These are phyloP conservation scores for Clusia tigrina DNA, from an alignment of 2,888 invertebrate genomes.

Conservation along the genomic window DNA sequence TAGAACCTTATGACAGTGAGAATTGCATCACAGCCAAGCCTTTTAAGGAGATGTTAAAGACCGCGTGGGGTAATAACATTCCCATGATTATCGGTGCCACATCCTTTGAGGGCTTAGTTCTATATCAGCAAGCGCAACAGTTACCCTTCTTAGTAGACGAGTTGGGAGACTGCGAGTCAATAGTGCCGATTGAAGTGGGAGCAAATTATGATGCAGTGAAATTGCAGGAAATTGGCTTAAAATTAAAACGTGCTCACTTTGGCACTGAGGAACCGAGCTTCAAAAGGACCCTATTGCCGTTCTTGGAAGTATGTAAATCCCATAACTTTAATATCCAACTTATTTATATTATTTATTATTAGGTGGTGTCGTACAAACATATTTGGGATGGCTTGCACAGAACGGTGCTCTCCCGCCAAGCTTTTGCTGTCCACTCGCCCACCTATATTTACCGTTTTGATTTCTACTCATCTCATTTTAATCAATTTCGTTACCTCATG, in stretches of 20 bases:
- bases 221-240: slow-evolving; percentile 29
- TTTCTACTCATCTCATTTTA: slow-evolving; percentile 54
- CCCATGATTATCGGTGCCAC: slow-evolving; percentile 57
- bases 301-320: slow-evolving; percentile 33
- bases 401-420: slow-evolving; percentile 45
- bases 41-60: slow-evolving; percentile 52
- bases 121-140: slow-evolving; percentile 42
- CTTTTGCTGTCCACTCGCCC: slow-evolving; percentile 40
- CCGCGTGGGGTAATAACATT: slow-evolving; percentile 56
- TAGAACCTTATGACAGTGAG: slow-evolving; percentile 54
- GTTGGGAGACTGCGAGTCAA: slow-evolving; percentile 44
- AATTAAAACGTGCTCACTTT: slow-evolving; percentile 35
- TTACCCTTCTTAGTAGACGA: slow-evolving; percentile 19
- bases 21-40: slow-evolving; percentile 52
- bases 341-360: slow-evolving; percentile 16
- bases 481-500: slow-evolving; percentile 46
- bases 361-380: slow-evolving; percentile 52
- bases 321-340: background rate
- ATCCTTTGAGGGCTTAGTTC: slow-evolving; percentile 58
- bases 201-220: slow-evolving; percentile 20
- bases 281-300: slow-evolving; percentile 41
- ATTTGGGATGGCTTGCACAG: slow-evolving; percentile 57
- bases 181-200: slow-evolving; percentile 12
- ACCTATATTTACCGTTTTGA: slow-evolving; percentile 58
- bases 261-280: slow-evolving; percentile 14